Evolutionary conservation across 2,888 invertebrate species (phyloP), one percentile per base, ranked within the genome.

Genomic region (Ptychoptera contaminata): DNA sequence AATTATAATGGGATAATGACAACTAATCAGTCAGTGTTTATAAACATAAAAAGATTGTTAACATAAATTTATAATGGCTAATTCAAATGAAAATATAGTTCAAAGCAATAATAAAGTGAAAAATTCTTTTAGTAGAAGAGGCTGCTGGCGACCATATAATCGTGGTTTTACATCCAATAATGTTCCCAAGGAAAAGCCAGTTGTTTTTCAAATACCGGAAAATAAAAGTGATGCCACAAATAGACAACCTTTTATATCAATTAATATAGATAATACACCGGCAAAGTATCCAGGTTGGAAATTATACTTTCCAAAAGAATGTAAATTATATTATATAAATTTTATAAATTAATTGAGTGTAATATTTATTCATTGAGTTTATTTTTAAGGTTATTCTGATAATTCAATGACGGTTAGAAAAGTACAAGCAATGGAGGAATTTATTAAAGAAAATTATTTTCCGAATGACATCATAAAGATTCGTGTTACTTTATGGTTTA

Each of bases 241-340:
- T 2, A 68, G 67, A 51, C 68, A 67, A 48, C 48, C 61, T 37
- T 67, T 68, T 1, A 59, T 67, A 46, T 56, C 65, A 31, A 51
- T 68, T 9, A 55, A 63, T 32, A 49, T 67, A 40, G 55, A 54
- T 41, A 40, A 16, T 36, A 43, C 43, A 45, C 48, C 51, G 43
- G 58, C 55, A 47, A 68, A 69, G 6, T 82, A 79, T 59, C 69
- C 73, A 51, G 76, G 79, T 15, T 88, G 88, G 83, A 76, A 77
- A 50, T 63, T 84, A 8, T 91, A 90, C 65, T 84, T 88, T 60
- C 74, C 79, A 34, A 69, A 73, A 44, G 76, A 80, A 69, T 75
- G 80, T 76, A 61, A 53, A 45, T 56, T 53, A 38, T 43, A 46
- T 32, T 31, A 16, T 35, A 16, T 43, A 16, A 29, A 31, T 40